phyloP scores from a whole-genome alignment of 30 jellyfish, hydroid and myxozoan species.

The Mastigias papua region DNA sequence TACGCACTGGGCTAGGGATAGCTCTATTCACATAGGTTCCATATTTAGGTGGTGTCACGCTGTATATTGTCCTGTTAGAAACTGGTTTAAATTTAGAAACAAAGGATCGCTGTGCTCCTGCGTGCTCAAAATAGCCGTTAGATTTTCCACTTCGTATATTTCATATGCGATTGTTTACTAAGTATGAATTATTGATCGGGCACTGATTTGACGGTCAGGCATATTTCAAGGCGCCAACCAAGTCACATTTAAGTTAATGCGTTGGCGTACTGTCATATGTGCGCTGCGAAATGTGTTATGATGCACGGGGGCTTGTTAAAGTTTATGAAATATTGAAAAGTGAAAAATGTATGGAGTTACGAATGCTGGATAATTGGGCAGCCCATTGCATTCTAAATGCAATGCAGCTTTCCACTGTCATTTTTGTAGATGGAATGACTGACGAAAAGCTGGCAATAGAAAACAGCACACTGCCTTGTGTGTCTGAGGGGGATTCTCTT shows the following conservation, averaged over 20 bases:
- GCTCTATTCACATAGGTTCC: neutral
- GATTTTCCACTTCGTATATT: neutral
- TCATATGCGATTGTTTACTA: neutral
- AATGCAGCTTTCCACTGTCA: too few species aligned
- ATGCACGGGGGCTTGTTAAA: constrained; percentile 11
- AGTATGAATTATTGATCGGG: neutral
- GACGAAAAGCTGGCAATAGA: too few species aligned
- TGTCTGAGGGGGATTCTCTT: too few species aligned
- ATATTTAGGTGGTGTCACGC: neutral
- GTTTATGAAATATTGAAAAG: too few species aligned
- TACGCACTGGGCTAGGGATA: too few species aligned
- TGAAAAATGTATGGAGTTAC: too few species aligned
- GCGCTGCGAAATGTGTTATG: neutral
- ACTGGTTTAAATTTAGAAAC: neutral
- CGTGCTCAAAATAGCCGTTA: neutral
- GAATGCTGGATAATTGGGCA: too few species aligned
- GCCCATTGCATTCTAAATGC: too few species aligned
- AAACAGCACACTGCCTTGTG: too few species aligned
- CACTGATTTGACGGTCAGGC: neutral
- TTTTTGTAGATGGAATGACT: too few species aligned
- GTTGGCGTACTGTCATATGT: neutral
- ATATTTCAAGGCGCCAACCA: neutral
- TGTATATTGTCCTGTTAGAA: neutral
- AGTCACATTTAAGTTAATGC: neutral
- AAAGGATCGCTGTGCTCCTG: neutral